phyloP scores from a whole-genome alignment of 2,797 vertebrate genomes.

The Scarus forsteni region DNA sequence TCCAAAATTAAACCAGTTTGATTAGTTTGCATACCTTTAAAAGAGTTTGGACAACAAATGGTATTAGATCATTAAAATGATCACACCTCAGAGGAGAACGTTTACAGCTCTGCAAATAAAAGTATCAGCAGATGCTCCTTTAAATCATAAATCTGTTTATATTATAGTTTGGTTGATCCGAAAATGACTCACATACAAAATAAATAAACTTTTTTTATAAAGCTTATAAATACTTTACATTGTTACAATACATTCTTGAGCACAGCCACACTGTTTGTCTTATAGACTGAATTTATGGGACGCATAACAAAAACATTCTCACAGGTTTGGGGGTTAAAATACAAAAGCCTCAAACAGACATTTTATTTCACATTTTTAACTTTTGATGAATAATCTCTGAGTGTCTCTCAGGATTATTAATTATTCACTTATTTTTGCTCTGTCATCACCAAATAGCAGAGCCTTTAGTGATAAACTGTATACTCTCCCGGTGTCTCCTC shows the following conservation, averaged over 20 bases:
- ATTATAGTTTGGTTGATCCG: not conserved
- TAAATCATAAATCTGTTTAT: slow-evolving; percentile 3
- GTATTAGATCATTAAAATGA: not conserved
- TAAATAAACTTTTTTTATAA: slow-evolving; percentile 1
- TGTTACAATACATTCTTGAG: slow-evolving; percentile 31
- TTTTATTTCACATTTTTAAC: too few species aligned
- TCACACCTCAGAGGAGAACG: not conserved
- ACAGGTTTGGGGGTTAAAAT: too few species aligned
- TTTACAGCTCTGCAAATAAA: too few species aligned
- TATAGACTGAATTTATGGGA: not conserved
- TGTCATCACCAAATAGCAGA: too few species aligned
- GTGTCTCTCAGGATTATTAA: too few species aligned
- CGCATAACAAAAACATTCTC: too few species aligned
- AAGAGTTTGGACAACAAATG: slow-evolving; percentile 5
- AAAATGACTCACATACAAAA: slow-evolving; percentile 21
- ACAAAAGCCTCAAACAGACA: too few species aligned
- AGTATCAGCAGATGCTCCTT: too few species aligned
- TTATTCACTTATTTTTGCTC: too few species aligned
- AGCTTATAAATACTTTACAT: slow-evolving; percentile 24
- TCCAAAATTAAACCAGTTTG: slow-evolving; percentile 9
- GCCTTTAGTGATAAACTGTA: too few species aligned
- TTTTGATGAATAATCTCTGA: too few species aligned
- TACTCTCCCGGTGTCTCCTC: too few species aligned
- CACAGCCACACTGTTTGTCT: slow-evolving; percentile 11
- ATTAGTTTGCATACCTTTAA: not conserved